Percentiles rank a stretch among this genome's conserved stretches.
phyloP scores from a whole-genome alignment of 2,888 invertebrate genomes.

The Drosophila mimetica region DNA sequence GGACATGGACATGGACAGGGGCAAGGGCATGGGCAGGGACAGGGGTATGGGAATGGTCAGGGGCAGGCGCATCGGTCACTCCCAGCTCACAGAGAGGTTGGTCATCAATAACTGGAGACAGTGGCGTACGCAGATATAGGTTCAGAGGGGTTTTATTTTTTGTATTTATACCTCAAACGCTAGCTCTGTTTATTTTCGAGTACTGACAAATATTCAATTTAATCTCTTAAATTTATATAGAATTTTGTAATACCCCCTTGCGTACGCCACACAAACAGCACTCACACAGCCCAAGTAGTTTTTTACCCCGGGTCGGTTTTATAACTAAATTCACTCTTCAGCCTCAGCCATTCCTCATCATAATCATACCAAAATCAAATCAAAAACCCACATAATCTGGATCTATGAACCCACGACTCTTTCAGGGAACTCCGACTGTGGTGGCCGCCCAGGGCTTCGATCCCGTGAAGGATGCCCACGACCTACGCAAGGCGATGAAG shows the following conservation, averaged over 20 bases:
- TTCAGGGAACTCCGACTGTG: slow-evolving; percentile 88
- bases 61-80: slow-evolving; percentile 49
- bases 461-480: slow-evolving; percentile 91
- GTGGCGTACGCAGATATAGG: not conserved
- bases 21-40: slow-evolving; percentile 28
- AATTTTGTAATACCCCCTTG: not conserved
- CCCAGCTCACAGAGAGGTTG: slow-evolving; percentile 81
- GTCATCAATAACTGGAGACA: slow-evolving; percentile 58
- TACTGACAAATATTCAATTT: not conserved
- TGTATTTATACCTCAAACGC: not conserved
- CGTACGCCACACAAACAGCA: not conserved
- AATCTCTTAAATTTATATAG: not conserved
- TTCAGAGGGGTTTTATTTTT: not conserved
- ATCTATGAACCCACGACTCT: not conserved
- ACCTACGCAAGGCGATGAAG: slow-evolving; percentile 95
- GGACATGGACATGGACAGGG: slow-evolving; percentile 29
- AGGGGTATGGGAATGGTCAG: slow-evolving; percentile 32
- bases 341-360: not conserved
- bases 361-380: not conserved
- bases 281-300: not conserved
- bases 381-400: not conserved
- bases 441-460: slow-evolving; percentile 91
- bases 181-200: not conserved
- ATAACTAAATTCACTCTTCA: not conserved
- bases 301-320: not conserved